phyloP scores from a whole-genome alignment of 2,797 vertebrate genomes.

The Simalia tracyae region DNA sequence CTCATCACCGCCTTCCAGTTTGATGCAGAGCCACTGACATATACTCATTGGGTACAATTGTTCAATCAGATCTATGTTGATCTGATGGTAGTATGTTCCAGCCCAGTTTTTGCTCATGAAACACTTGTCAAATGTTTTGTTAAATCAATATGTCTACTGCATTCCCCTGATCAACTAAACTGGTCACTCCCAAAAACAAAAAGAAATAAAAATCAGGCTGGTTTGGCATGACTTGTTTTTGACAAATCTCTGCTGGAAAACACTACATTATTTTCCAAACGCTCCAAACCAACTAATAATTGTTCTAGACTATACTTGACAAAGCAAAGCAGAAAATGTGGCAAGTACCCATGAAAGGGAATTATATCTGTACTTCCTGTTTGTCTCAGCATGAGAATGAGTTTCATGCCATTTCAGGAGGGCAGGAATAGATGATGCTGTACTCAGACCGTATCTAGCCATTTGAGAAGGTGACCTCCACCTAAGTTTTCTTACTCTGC shows the following conservation, averaged over 20 bases:
- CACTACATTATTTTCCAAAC: background rate
- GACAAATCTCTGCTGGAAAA: background rate
- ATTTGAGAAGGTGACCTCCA: background rate
- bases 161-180: background rate
- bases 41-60: background rate
- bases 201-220: background rate
- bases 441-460: background rate
- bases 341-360: background rate
- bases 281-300: background rate
- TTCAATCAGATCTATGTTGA: background rate
- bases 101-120: background rate
- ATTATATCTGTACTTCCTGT: background rate
- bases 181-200: background rate
- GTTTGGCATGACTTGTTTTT: background rate
- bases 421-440: background rate
- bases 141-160: background rate
- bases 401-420: background rate
- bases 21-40: background rate
- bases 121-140: background rate
- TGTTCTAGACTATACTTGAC: background rate
- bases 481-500: background rate
- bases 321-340: background rate
- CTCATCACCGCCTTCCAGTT: background rate
- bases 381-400: background rate
- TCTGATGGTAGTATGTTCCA: background rate